These are phyloP conservation scores for Thrips palmi DNA, from an alignment of 1,140 invertebrate species.

Conservation along the genomic window DNA sequence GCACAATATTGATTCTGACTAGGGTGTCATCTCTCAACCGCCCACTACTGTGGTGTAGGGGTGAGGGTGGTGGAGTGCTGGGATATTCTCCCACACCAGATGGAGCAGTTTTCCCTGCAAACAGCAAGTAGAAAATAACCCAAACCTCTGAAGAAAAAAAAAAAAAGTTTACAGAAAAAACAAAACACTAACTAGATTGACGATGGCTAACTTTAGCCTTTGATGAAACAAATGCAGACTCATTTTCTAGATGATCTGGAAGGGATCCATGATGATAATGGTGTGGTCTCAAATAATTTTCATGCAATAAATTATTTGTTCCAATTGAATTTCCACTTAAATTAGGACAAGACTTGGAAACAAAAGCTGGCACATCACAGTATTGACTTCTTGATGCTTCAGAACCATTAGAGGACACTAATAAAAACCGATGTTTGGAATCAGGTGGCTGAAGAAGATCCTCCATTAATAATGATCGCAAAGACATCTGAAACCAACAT, in stretches of 20 bases:
- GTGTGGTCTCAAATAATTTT: constrained; percentile 15
- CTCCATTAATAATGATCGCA: constrained; percentile 72
- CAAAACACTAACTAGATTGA: too few species aligned
- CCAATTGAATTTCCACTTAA: too few species aligned
- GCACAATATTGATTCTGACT: constrained; percentile 36
- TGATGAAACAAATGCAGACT: too few species aligned
- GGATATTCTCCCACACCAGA: constrained; percentile 32
- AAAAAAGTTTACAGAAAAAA: too few species aligned
- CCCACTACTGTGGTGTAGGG: constrained; percentile 20
- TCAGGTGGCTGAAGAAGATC: constrained; percentile 58
- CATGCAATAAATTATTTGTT: constrained; percentile 18
- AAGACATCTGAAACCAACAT: constrained; percentile 34
- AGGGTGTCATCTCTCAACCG: constrained; percentile 26
- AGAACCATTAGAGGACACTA: constrained; percentile 43
- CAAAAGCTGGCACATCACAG: constrained; percentile 26
- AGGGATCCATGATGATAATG: constrained; percentile 33
- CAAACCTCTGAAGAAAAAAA: too few species aligned
- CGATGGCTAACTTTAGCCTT: too few species aligned
- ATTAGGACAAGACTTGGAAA: constrained; percentile 75
- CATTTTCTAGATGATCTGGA: constrained; percentile 46
- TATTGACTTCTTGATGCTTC: constrained; percentile 23
- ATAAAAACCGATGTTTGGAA: constrained; percentile 62
- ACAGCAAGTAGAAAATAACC: background rate
- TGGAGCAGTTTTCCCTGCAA: background rate
- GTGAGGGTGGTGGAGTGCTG: constrained; percentile 53